phyloP scores from a whole-genome alignment of 2,888 invertebrate genomes.

The Lycophotia porphyrea region DNA sequence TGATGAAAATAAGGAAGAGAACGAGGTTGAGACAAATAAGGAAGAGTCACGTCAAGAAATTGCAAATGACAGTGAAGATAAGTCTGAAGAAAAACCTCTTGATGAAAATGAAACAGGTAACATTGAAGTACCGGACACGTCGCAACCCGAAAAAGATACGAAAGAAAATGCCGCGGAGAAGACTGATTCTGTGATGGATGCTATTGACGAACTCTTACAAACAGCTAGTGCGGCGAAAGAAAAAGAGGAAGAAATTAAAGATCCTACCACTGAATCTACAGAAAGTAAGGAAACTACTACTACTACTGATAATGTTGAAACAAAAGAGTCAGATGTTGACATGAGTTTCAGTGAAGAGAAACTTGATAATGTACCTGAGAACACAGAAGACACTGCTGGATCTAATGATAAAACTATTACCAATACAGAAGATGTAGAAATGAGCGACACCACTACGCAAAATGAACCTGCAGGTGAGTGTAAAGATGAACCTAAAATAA shows the following conservation, averaged over 20 bases:
- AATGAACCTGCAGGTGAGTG: constrained; percentile 22
- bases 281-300: constrained; percentile 44
- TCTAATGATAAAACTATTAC: constrained; percentile 17
- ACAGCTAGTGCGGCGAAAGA: constrained; percentile 36
- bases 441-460: constrained; percentile 22
- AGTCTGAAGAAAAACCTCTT: constrained; percentile 16
- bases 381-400: constrained; percentile 14
- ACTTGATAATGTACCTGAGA: constrained; percentile 10
- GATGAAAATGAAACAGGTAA: constrained; percentile 19
- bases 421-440: constrained; percentile 32
- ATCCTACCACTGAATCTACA: constrained; percentile 30
- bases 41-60: constrained; percentile 1
- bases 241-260: constrained; percentile 27
- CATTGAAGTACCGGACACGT: constrained; percentile 47
- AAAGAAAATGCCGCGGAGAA: constrained; percentile 48
- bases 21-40: constrained; percentile 12
- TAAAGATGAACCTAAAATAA: constrained; percentile 13
- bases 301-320: constrained; percentile 38
- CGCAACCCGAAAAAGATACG: constrained; percentile 31
- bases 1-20: constrained; percentile 13
- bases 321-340: constrained; percentile 51
- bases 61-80: background rate
- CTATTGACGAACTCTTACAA: constrained; percentile 57
- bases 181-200: constrained; percentile 57
- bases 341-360: constrained; percentile 47